Percentiles rank a stretch among this genome's conserved stretches.
These are phyloP conservation scores for Perognathus longimembris DNA, from an alignment of 2,113 vertebrate species.

Conservation along the genomic window DNA sequence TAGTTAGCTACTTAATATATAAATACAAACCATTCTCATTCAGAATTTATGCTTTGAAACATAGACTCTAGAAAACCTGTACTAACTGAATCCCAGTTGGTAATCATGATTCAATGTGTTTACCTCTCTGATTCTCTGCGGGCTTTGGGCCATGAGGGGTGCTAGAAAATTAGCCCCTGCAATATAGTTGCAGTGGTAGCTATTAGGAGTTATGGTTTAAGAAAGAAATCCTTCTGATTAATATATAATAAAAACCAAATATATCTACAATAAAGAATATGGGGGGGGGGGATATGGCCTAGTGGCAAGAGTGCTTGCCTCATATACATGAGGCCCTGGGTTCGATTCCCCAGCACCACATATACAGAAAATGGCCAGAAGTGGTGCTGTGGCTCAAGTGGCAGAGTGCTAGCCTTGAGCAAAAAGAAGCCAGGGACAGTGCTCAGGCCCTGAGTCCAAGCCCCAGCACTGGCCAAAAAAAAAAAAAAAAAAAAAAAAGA, in stretches of 20 bases:
- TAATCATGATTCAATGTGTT: not conserved
- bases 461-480: too few relatives aligned
- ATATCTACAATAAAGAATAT: not conserved
- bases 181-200: not conserved
- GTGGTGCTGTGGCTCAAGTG: too few relatives aligned
- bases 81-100: not conserved
- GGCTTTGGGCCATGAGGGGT: fast-evolving
- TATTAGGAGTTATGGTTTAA: too few relatives aligned
- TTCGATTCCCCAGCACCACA: too few relatives aligned
- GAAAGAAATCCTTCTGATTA: not conserved
- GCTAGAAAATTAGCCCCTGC: not conserved
- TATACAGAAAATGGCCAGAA: too few relatives aligned
- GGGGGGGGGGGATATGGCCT: too few relatives aligned
- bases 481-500: too few relatives aligned
- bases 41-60: not conserved
- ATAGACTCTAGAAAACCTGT: not conserved
- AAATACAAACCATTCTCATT: not conserved
- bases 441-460: too few relatives aligned
- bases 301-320: too few relatives aligned
- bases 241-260: not conserved
- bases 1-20: not conserved
- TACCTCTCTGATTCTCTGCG: not conserved
- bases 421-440: too few relatives aligned
- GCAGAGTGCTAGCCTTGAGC: too few relatives aligned
- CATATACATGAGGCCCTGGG: too few relatives aligned